Evolutionary conservation across 1,140 invertebrate species (phyloP).

Genomic region (Tribolium castaneum): DNA sequence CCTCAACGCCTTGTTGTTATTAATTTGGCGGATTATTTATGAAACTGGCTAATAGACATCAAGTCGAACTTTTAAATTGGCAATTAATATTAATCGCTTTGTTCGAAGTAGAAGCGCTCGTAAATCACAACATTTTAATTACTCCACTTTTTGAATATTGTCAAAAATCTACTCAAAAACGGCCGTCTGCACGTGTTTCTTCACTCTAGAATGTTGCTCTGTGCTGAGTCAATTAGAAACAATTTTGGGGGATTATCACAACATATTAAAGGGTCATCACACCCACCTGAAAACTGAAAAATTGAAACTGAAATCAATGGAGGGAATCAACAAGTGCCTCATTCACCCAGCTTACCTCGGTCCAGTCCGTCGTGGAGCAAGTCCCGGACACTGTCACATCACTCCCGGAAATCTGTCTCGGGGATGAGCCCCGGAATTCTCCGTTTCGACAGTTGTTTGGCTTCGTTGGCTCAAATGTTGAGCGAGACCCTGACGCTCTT

Average conservation of each 20-base stretch:
- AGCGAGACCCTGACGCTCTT: constrained; percentile 20
- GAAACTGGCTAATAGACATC: constrained; percentile 1
- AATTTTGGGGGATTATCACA: too few species aligned
- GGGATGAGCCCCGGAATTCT: constrained; percentile 4
- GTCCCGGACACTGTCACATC: neutral
- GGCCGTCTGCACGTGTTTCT: too few species aligned
- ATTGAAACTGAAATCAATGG: neutral
- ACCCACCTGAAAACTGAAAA: neutral
- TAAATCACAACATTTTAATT: neutral
- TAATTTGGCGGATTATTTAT: constrained; percentile 26
- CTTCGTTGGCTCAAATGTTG: constrained; percentile 23
- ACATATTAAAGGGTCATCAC: neutral
- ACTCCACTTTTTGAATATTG: too few species aligned
- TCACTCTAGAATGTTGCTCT: too few species aligned
- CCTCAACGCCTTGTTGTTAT: constrained; percentile 28
- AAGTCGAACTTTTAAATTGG: constrained; percentile 22
- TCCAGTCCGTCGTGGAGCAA: neutral
- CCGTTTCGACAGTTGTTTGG: constrained; percentile 21
- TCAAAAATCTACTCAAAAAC: too few species aligned
- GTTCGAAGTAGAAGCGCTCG: neutral
- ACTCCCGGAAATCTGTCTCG: constrained; percentile 4
- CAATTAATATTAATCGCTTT: constrained; percentile 24
- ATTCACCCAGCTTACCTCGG: constrained; percentile 8
- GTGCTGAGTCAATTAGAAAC: too few species aligned
- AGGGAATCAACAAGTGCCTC: neutral